phyloP scores from a whole-genome alignment of 1,140 invertebrate species.

The Hirudo medicinalis region DNA sequence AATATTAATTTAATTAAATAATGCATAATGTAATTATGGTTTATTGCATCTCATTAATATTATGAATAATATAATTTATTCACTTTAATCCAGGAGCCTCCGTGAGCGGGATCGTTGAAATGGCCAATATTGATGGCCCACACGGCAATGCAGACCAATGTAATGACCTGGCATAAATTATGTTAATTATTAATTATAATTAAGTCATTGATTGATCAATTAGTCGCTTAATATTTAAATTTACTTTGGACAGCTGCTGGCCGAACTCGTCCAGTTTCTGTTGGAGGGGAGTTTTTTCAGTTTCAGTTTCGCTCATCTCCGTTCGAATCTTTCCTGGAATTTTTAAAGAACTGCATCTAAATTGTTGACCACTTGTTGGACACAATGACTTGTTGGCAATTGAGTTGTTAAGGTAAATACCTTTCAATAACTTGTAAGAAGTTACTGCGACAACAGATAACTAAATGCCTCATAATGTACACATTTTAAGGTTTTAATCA shows the following conservation, averaged over 20 bases:
- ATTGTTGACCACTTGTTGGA: too few species aligned
- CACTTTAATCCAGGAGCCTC: slow-evolving; percentile 95
- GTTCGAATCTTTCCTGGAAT: slow-evolving; percentile 75
- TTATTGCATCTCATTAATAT: neutral
- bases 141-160: slow-evolving; percentile 97
- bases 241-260: slow-evolving; percentile 12
- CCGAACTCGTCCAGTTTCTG: slow-evolving; percentile 87
- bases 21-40: neutral
- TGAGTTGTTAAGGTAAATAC: too few species aligned
- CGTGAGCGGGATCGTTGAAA: slow-evolving; percentile 98
- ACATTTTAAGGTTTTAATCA: too few species aligned
- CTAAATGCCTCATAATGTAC: too few species aligned
- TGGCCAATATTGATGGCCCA: slow-evolving; percentile 99
- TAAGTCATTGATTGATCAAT: neutral
- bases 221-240: neutral
- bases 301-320: slow-evolving; percentile 99
- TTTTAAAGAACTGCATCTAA: neutral
- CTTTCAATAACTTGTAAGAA: too few species aligned
- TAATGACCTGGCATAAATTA: slow-evolving; percentile 59
- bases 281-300: slow-evolving; percentile 97
- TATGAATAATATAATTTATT: neutral
- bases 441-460: too few species aligned
- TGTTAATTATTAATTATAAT: slow-evolving; percentile 4
- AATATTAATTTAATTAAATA: neutral
- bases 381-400: too few species aligned